Evolutionary conservation across 2,888 invertebrate species (phyloP).

Genomic region (Geophilus truncorum): DNA sequence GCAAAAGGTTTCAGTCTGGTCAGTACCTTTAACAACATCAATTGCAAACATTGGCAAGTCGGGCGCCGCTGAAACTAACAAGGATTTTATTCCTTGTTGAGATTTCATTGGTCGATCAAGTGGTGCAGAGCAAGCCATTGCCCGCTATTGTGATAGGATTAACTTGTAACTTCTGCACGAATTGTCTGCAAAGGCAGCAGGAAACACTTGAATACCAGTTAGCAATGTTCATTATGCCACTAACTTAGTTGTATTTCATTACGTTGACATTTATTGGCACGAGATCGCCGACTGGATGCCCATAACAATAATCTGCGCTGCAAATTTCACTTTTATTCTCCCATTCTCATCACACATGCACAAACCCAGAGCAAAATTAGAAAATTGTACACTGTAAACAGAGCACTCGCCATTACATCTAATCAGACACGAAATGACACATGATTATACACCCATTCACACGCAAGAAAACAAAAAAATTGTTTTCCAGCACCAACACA

Average conservation of each 20-base stretch:
- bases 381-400: slow-evolving; percentile 2
- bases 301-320: slow-evolving; percentile 15
- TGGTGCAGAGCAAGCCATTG: slow-evolving; percentile 1
- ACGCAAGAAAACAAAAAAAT: background rate
- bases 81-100: slow-evolving; percentile 7
- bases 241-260: slow-evolving; percentile 17
- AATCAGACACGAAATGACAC: background rate
- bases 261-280: slow-evolving; percentile 7
- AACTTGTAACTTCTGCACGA: slow-evolving; percentile 24
- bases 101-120: background rate
- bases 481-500: background rate
- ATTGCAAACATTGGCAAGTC: background rate
- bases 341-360: background rate
- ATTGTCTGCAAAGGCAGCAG: slow-evolving; percentile 12
- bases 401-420: background rate
- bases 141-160: slow-evolving; percentile 1
- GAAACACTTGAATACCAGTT: slow-evolving; percentile 24
- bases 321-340: background rate
- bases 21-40: background rate
- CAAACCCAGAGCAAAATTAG: background rate
- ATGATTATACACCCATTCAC: background rate
- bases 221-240: slow-evolving; percentile 21
- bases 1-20: too few species aligned
- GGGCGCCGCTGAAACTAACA: background rate
- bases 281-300: background rate